Evolutionary conservation across 2,113 vertebrate genomes (phyloP).

Genomic region (Pelodiscus sinensis): DNA sequence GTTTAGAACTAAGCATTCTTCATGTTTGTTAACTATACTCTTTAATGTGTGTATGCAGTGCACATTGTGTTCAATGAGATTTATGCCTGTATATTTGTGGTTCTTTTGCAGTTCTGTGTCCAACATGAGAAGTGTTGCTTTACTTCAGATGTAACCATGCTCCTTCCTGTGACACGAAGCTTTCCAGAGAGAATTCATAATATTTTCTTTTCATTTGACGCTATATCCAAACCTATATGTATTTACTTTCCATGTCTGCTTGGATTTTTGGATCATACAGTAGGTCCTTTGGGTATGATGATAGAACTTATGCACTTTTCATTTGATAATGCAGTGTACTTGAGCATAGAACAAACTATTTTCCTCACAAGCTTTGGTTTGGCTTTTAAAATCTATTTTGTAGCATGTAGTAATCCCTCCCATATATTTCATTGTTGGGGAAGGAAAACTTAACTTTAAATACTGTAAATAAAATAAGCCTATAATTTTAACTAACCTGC

Average conservation of each 20-base stretch:
- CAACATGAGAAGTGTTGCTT: conserved; percentile 74
- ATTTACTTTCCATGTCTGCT: conserved; percentile 42
- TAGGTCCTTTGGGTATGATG: conserved; percentile 70
- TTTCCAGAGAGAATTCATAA: conserved; percentile 48
- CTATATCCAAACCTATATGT: conserved; percentile 55
- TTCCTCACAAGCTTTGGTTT: conserved; percentile 56
- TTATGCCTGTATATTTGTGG: conserved; percentile 13
- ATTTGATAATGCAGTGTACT: conserved; percentile 60
- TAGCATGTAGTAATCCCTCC: conserved; percentile 66
- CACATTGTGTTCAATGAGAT: neutral
- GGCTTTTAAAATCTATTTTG: conserved; percentile 68
- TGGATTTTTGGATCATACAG: conserved; percentile 56
- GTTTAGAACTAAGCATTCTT: conserved; percentile 24
- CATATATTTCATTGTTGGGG: conserved; percentile 49
- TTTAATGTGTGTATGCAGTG: neutral
- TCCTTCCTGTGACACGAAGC: conserved; percentile 35
- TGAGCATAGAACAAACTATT: conserved; percentile 65
- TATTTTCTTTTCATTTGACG: conserved; percentile 24
- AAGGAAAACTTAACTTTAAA: conserved; percentile 42
- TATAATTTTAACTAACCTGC: conserved; percentile 40
- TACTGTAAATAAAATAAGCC: conserved; percentile 63
- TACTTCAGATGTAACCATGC: conserved; percentile 7
- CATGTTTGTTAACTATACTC: conserved; percentile 3
- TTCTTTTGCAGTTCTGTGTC: conserved; percentile 79
- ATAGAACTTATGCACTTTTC: conserved; percentile 59